Conservation (phyloP, 2,113 vertebrate species). For the Paradisaea rubra region DNA sequence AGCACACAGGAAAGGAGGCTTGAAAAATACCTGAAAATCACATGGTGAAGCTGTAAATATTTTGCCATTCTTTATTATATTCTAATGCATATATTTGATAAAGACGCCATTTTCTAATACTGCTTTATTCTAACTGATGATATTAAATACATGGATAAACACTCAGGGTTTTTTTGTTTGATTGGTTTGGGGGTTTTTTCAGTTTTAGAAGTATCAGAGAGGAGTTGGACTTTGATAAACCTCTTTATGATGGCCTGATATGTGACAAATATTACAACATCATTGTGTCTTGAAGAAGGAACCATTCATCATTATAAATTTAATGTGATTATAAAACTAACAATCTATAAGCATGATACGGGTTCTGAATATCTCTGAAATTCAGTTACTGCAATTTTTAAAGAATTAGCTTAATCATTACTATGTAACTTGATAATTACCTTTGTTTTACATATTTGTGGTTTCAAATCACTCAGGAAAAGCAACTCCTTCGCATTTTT, state of each 20-base stretch:
- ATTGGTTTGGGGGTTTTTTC: fast-evolving
- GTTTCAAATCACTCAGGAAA: neutral
- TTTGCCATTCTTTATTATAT: neutral
- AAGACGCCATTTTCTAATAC: neutral
- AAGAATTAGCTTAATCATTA: neutral
- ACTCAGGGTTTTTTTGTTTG: fast-evolving
- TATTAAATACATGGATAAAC: neutral
- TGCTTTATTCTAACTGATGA: neutral
- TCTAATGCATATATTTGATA: neutral
- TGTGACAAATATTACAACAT: neutral
- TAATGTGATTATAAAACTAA: neutral
- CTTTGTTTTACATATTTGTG: neutral
- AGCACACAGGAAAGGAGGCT: neutral
- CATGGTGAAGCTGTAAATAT: neutral
- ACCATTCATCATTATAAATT: neutral
- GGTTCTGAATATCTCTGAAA: neutral
- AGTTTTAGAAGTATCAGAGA: neutral
- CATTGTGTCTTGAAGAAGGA: neutral
- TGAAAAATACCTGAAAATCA: neutral
- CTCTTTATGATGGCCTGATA: neutral
- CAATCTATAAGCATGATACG: neutral
- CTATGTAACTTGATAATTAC: neutral
- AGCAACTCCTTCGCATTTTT: neutral
- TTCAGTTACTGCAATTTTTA: neutral
- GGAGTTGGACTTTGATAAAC: neutral